These are phyloP conservation scores for Aegotheles bennettii DNA, from an alignment of 2,113 vertebrate species.

Conservation along the genomic window DNA sequence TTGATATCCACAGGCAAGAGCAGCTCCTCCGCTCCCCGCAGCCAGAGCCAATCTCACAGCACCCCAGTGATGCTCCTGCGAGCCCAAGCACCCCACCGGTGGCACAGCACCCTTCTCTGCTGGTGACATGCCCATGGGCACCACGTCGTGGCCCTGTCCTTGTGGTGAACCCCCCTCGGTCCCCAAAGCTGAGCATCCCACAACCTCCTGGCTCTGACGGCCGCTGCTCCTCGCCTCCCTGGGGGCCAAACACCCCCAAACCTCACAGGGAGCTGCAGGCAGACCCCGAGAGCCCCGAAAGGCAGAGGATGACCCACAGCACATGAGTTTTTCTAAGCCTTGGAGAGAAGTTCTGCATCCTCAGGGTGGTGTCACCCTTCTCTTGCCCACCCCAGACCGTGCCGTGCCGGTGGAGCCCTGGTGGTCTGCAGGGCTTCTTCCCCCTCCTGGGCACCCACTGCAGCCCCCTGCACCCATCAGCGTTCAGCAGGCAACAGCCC, in stretches of 20 bases:
- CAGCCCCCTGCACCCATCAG: neutral
- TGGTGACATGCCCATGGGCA: accelerated
- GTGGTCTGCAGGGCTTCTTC: neutral
- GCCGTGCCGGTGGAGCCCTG: accelerated
- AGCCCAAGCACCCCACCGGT: accelerated
- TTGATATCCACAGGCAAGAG: neutral
- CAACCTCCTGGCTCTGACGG: neutral
- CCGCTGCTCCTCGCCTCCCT: neutral
- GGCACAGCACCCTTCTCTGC: neutral
- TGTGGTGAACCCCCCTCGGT: accelerated
- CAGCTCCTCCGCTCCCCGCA: neutral
- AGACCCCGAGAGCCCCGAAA: neutral
- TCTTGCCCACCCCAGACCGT: neutral
- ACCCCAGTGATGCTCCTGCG: neutral
- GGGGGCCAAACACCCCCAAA: neutral
- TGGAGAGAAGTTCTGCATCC: too few species aligned
- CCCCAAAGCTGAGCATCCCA: neutral
- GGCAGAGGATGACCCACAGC: accelerated
- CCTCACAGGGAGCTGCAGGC: accelerated
- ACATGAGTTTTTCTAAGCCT: neutral
- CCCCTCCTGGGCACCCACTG: too few species aligned
- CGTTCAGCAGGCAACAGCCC: accelerated
- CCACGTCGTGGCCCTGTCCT: neutral
- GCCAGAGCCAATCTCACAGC: neutral
- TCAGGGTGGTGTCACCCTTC: accelerated